Evolutionary conservation across 1,140 invertebrate genomes (phyloP).

Genomic region (Drosophila obscura): DNA sequence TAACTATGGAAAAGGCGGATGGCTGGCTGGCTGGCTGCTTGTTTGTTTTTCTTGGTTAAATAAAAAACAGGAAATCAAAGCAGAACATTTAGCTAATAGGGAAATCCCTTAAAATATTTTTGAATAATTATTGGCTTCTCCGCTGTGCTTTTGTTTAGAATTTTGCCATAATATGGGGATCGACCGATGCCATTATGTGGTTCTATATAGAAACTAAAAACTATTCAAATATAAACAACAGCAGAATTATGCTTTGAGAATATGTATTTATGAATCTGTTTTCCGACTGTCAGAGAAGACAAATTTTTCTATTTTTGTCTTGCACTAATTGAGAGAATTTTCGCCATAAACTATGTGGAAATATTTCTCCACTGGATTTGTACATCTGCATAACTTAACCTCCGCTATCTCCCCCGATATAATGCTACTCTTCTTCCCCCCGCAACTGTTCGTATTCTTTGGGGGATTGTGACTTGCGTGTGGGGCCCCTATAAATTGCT

Average conservation of each 20-base stretch:
- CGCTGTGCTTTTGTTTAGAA: slow-evolving; percentile 8
- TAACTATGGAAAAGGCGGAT: background rate
- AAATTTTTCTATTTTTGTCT: slow-evolving; percentile 41
- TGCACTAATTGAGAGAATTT: slow-evolving; percentile 49
- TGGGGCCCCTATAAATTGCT: slow-evolving; percentile 54
- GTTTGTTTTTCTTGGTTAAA: slow-evolving; percentile 3
- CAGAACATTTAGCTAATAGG: slow-evolving; percentile 12
- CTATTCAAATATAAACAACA: slow-evolving; percentile 40
- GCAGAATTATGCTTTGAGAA: slow-evolving; percentile 33
- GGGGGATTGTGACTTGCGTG: slow-evolving; percentile 43
- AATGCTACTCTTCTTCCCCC: slow-evolving; percentile 8
- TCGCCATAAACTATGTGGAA: slow-evolving; percentile 50
- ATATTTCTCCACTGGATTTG: slow-evolving; percentile 46
- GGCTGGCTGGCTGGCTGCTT: slow-evolving; percentile 5
- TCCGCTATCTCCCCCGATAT: slow-evolving; percentile 1
- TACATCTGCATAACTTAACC: slow-evolving; percentile 49
- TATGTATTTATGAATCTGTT: slow-evolving; percentile 44
- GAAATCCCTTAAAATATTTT: background rate
- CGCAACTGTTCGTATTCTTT: background rate
- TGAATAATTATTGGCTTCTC: background rate
- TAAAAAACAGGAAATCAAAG: slow-evolving; percentile 3
- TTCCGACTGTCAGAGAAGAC: slow-evolving; percentile 26
- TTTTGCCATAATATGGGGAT: slow-evolving; percentile 21
- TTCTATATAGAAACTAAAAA: slow-evolving; percentile 31
- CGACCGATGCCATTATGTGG: slow-evolving; percentile 20